These are phyloP conservation scores for Pangasius sanitwongsei DNA, from an alignment of 2,797 vertebrate genomes.

Conservation along the genomic window DNA sequence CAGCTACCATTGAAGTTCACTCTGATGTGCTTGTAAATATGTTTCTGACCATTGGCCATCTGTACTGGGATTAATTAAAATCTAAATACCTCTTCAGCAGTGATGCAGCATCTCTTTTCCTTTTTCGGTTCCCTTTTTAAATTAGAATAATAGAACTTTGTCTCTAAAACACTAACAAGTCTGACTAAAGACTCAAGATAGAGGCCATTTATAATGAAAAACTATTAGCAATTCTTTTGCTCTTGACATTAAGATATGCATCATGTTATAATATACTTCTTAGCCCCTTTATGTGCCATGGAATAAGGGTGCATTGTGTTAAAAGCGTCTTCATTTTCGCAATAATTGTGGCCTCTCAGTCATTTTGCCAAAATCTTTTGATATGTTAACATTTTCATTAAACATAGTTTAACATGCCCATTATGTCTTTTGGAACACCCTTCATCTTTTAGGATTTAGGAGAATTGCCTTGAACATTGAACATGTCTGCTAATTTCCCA, in stretches of 20 bases:
- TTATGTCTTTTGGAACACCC: background rate
- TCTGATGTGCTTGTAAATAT: slow-evolving; percentile 69
- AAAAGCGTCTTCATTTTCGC: too few species aligned
- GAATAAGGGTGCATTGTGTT: too few species aligned
- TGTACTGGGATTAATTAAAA: slow-evolving; percentile 58
- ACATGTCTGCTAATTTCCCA: background rate
- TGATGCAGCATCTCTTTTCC: background rate
- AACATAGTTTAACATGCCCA: background rate
- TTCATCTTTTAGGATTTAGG: background rate
- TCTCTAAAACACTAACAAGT: background rate
- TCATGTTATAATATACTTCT: background rate
- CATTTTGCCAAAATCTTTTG: too few species aligned
- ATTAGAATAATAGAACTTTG: background rate
- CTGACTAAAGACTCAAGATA: background rate
- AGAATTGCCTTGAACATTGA: background rate
- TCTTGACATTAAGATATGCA: background rate
- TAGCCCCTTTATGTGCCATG: background rate
- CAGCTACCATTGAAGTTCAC: slow-evolving; percentile 54
- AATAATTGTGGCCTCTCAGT: too few species aligned
- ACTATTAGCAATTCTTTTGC: background rate
- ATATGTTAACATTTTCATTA: background rate
- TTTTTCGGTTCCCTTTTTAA: slow-evolving; percentile 1
- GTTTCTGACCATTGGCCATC: slow-evolving; percentile 48
- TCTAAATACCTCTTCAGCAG: slow-evolving; percentile 48
- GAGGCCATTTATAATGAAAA: background rate